These are phyloP conservation scores for Lipotes vexillifer DNA, from an alignment of 2,113 vertebrate genomes.

Conservation along the genomic window DNA sequence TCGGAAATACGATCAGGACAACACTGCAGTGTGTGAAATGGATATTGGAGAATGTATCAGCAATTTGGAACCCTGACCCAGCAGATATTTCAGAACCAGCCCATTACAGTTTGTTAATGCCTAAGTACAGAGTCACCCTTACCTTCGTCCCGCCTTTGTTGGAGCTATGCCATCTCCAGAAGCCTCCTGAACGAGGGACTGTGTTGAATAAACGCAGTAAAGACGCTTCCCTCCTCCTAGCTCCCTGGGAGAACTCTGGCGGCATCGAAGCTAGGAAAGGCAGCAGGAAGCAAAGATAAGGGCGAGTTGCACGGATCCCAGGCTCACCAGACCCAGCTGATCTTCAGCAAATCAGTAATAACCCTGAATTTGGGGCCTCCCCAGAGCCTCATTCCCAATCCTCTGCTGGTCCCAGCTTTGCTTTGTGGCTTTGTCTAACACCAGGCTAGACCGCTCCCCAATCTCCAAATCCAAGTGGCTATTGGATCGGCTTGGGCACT, in stretches of 20 bases:
- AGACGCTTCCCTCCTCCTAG: not conserved
- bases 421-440: not conserved
- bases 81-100: not conserved
- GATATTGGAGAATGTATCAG: not conserved
- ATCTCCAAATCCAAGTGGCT: not conserved
- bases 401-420: not conserved
- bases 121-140: not conserved
- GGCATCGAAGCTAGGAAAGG: not conserved
- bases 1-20: not conserved
- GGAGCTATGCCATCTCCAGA: not conserved
- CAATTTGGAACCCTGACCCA: not conserved
- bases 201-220: not conserved
- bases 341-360: not conserved
- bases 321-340: not conserved
- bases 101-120: not conserved
- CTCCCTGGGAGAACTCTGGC: fast-evolving
- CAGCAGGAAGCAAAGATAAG: not conserved
- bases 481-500: fast-evolving
- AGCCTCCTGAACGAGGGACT: not conserved
- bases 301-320: not conserved
- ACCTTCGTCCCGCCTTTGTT: not conserved
- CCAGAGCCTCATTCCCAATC: not conserved
- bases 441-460: not conserved
- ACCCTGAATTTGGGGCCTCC: not conserved
- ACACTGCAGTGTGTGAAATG: not conserved